Percentiles rank a stretch among this genome's conserved stretches.
Evolutionary conservation across 2,888 invertebrate species (phyloP).

Genomic region (Phasia obesa): DNA sequence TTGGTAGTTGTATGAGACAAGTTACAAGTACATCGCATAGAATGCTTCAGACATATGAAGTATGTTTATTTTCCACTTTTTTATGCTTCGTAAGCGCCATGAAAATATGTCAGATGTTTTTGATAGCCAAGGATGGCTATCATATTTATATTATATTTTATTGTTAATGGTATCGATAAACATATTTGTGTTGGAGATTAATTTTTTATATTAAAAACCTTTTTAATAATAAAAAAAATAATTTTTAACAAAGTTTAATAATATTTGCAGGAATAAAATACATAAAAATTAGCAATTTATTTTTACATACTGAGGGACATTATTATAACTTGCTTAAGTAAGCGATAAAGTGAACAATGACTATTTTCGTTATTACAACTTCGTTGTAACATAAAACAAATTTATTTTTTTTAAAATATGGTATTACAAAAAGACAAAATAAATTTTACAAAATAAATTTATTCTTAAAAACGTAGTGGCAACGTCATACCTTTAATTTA

Average conservation of each 20-base stretch:
- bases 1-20: too few species aligned
- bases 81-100: too few species aligned
- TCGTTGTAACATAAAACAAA: too few species aligned
- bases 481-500: too few species aligned
- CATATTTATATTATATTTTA: not conserved
- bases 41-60: not conserved
- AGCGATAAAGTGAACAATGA: too few species aligned
- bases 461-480: too few species aligned
- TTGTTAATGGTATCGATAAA: not conserved
- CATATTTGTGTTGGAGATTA: not conserved
- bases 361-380: too few species aligned
- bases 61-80: not conserved
- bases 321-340: too few species aligned
- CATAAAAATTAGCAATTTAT: not conserved
- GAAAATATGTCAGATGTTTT: not conserved
- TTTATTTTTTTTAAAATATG: too few species aligned
- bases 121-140: not conserved
- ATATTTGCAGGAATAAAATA: not conserved
- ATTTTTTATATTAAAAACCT: not conserved
- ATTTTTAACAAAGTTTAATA: not conserved
- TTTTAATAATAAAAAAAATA: not conserved
- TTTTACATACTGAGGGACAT: not conserved
- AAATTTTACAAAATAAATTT: too few species aligned
- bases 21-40: not conserved
- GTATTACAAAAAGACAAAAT: too few species aligned